Evolutionary conservation across 2,888 invertebrate species (phyloP).

Genomic region (Caenorhabditis plicata): DNA sequence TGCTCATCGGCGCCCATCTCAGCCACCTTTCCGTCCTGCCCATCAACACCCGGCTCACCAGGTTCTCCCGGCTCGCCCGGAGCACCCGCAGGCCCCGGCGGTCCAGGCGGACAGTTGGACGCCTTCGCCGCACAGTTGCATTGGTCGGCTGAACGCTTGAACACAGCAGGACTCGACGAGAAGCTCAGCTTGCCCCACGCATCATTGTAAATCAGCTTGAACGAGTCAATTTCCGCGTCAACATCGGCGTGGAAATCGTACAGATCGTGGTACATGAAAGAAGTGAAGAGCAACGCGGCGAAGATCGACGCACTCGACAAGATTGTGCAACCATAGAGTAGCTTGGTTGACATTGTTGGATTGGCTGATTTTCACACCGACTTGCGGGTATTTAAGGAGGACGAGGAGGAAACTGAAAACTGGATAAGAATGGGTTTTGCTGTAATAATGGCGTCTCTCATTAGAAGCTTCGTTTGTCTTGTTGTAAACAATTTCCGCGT

Average conservation of each 20-base stretch:
- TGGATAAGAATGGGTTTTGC: too few species aligned
- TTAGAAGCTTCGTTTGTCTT: too few species aligned
- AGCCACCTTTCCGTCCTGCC: slow-evolving; percentile 10
- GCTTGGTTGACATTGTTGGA: too few species aligned
- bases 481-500: too few species aligned
- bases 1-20: slow-evolving; percentile 11
- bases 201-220: slow-evolving; percentile 33
- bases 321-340: slow-evolving; percentile 15
- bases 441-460: too few species aligned
- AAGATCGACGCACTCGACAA: slow-evolving; percentile 18
- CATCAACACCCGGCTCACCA: slow-evolving; percentile 19
- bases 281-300: slow-evolving; percentile 15
- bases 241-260: slow-evolving; percentile 32
- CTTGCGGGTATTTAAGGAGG: too few species aligned
- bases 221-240: slow-evolving; percentile 14
- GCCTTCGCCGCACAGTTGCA: slow-evolving; percentile 28
- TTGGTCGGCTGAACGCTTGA: slow-evolving; percentile 8
- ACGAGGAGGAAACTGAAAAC: too few species aligned
- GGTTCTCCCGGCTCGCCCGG: slow-evolving; percentile 15
- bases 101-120: slow-evolving; percentile 20
- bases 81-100: slow-evolving; percentile 18
- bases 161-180: slow-evolving; percentile 3
- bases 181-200: slow-evolving; percentile 20
- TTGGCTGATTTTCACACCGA: too few species aligned
- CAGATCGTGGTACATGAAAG: slow-evolving; percentile 29